Conservation (phyloP, 2,888 invertebrate species). For the Stenoptilia bipunctidactyla region DNA sequence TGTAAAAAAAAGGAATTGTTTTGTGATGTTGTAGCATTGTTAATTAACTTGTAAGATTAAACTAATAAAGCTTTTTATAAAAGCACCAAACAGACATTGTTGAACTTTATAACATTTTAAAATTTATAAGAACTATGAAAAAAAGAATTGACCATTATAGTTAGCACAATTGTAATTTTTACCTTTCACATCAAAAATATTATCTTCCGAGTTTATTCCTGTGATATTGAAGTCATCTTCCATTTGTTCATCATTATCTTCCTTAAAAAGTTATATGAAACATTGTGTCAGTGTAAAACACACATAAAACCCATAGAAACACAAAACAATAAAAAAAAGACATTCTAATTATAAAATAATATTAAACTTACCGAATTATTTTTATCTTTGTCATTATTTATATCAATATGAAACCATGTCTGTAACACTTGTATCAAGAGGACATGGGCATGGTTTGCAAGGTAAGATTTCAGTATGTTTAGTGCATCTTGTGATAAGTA, state of each 20-base stretch:
- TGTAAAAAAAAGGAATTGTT: no score
- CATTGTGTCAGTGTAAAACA: no score
- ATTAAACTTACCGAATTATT: constrained; percentile 38
- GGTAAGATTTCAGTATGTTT: constrained; percentile 73
- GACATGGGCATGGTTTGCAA: constrained; percentile 78
- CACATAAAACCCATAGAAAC: constrained; percentile 3
- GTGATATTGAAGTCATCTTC: constrained; percentile 36
- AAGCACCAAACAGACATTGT: no score
- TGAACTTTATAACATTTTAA: no score
- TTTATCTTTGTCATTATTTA: constrained; percentile 56
- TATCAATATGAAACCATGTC: constrained; percentile 74
- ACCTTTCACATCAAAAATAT: background rate
- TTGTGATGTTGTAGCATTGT: no score
- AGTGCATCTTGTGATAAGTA: constrained; percentile 77
- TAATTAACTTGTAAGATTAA: no score
- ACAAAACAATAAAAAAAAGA: constrained; percentile 2
- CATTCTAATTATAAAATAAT: constrained; percentile 5
- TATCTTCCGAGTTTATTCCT: constrained; percentile 26
- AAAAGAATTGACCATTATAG: no score
- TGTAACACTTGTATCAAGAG: constrained; percentile 76
- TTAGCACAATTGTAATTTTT: no score
- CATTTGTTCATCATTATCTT: constrained; percentile 53
- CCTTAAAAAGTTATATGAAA: constrained; percentile 22
- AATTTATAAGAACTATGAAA: no score
- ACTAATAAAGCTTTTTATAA: no score